Conservation (phyloP, 2,797 vertebrate species). For the Xenops minutus region DNA sequence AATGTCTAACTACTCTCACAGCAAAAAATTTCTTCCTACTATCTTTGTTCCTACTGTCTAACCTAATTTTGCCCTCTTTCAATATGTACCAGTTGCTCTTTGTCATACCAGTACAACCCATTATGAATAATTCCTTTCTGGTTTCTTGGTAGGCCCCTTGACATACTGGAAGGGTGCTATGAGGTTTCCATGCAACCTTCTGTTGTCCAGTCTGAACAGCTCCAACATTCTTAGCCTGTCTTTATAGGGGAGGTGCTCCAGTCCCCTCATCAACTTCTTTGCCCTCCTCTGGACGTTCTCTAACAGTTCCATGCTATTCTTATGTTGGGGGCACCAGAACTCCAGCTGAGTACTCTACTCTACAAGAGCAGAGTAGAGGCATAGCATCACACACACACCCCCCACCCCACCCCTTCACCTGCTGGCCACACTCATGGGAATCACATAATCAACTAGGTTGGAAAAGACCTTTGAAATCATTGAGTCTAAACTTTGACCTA, state of each 20-base stretch:
- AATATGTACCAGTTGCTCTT: neutral
- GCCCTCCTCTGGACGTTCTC: neutral
- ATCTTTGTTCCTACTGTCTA: neutral
- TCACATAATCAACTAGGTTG: no score
- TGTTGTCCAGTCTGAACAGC: neutral
- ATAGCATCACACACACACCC: neutral
- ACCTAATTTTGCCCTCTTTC: neutral
- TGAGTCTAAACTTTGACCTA: no score
- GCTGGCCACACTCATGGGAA: rapidly evolving
- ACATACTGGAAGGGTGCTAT: neutral
- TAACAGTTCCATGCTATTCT: neutral
- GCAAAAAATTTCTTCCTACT: neutral
- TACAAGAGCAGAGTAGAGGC: neutral
- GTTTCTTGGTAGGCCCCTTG: neutral
- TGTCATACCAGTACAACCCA: neutral
- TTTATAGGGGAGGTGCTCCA: no score
- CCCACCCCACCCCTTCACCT: no score
- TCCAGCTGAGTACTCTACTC: neutral
- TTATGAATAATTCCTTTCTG: neutral
- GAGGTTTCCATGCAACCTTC: neutral
- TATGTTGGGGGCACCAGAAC: neutral
- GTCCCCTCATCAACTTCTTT: neutral
- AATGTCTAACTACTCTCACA: no score
- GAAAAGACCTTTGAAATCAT: no score
- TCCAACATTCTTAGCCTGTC: neutral